Evolutionary conservation across 2,113 vertebrate species (phyloP), one percentile per base, ranked within the genome.

Genomic region (Odontesthes bonariensis): DNA sequence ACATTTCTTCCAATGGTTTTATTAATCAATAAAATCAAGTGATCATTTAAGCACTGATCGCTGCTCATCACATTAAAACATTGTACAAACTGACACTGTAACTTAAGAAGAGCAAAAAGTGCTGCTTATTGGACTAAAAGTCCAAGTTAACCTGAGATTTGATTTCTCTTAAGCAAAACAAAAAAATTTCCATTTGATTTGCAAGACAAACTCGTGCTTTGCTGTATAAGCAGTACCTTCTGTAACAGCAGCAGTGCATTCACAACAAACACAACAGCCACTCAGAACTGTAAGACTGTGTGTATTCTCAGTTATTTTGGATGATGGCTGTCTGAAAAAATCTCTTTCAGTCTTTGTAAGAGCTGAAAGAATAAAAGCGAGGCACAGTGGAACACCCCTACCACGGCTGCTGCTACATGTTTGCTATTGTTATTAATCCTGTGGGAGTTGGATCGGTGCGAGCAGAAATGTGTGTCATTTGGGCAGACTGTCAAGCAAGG

Each of bases 361-460:
- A 75, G 70, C 35, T 61, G 67, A 61, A n/a, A 61, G 38, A 69
- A 77, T 73, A 47, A 79, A 53, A 72, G 61, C 16, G 44, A 77
- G 76, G 83, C 76, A 81, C 78, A 63, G 42, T 6, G 40, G 73
- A 76, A 82, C 74, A 79, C 0, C 0, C 22, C 31, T 33, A 80
- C 58, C 8, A 2, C 38, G n/a, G 53, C 8, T 46, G 23, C 31
- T 46, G 51, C 35, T 67, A 19, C 20, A 56, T 68, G 62, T 77
- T 44, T 63, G 42, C 52, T 46, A 32, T 58, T 83, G 61, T 40
- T 77, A 81, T 82, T 76, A 87, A 84, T 76, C 75, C 59, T 4
- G 9, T n/a, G 68, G 78, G 75, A 81, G 79, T 53, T 32, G 19
- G 67, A 71, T 82, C 8, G 46, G 60, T 63, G 53, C 61, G 64